Conservation (phyloP, 1,140 invertebrate species). For the Glomeris maerens region DNA sequence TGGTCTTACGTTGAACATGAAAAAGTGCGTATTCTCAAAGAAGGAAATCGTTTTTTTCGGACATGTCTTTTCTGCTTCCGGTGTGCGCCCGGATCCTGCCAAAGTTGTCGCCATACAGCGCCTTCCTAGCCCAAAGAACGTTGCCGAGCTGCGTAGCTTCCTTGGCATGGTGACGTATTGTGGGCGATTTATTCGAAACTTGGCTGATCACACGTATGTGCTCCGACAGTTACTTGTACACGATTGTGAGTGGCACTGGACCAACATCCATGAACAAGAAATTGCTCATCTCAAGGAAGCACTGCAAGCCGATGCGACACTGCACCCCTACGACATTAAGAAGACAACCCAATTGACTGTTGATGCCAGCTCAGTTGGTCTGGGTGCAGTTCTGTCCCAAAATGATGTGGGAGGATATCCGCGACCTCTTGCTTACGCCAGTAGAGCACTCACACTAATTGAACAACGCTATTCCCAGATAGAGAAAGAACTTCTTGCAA, state of each 20-base stretch:
- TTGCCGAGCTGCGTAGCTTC: conserved; percentile 30
- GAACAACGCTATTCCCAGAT: too few relatives aligned
- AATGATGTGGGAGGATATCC: too few relatives aligned
- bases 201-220: conserved; percentile 22
- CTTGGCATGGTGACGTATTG: conserved; percentile 33
- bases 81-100: conserved; percentile 24
- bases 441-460: too few relatives aligned
- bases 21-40: conserved; percentile 17
- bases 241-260: conserved; percentile 8
- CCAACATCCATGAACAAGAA: conserved; percentile 12
- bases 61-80: conserved; percentile 23
- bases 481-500: too few relatives aligned
- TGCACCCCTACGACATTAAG: too few relatives aligned
- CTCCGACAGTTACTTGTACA: conserved; percentile 16
- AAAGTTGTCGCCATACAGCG: conserved; percentile 24
- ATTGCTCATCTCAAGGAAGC: conserved; percentile 14
- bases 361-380: too few relatives aligned
- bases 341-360: too few relatives aligned
- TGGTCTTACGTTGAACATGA: too few relatives aligned
- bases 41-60: conserved; percentile 25
- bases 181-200: conserved; percentile 25
- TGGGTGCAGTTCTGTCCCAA: too few relatives aligned
- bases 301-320: too few relatives aligned
- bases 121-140: conserved; percentile 19
- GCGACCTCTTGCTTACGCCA: too few relatives aligned